Conservation (phyloP, 2,888 invertebrate species). For the Clivina fossor region DNA sequence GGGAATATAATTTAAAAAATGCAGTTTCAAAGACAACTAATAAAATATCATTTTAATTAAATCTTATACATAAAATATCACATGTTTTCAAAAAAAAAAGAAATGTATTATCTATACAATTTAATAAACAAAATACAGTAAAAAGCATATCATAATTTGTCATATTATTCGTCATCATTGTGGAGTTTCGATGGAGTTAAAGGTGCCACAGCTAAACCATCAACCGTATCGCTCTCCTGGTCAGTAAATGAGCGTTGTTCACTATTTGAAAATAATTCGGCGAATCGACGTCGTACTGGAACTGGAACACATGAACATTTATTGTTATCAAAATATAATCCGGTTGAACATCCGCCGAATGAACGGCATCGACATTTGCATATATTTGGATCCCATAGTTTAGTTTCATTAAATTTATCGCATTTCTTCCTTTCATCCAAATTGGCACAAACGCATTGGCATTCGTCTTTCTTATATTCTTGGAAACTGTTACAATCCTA, state of each 20-base stretch:
- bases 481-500: conserved; percentile 64
- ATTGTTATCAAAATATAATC: conserved; percentile 60
- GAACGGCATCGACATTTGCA: conserved; percentile 65
- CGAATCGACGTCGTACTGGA: conserved; percentile 41
- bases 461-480: conserved; percentile 58
- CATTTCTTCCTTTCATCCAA: conserved; percentile 64
- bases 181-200: background rate
- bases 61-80: no score
- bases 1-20: no score
- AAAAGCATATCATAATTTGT: no score
- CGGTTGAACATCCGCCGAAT: conserved; percentile 60
- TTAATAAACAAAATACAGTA: no score
- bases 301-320: conserved; percentile 57
- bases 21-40: no score
- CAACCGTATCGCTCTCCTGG: background rate
- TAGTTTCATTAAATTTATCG: conserved; percentile 53
- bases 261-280: conserved; percentile 15
- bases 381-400: conserved; percentile 62
- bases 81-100: no score
- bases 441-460: conserved; percentile 64
- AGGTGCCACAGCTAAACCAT: background rate
- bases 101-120: no score
- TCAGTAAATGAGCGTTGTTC: conserved; percentile 5
- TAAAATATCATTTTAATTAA: no score
- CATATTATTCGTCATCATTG: no score